Conservation (phyloP, 2,113 vertebrate genomes). For the Anarrhichthys ocellatus region DNA sequence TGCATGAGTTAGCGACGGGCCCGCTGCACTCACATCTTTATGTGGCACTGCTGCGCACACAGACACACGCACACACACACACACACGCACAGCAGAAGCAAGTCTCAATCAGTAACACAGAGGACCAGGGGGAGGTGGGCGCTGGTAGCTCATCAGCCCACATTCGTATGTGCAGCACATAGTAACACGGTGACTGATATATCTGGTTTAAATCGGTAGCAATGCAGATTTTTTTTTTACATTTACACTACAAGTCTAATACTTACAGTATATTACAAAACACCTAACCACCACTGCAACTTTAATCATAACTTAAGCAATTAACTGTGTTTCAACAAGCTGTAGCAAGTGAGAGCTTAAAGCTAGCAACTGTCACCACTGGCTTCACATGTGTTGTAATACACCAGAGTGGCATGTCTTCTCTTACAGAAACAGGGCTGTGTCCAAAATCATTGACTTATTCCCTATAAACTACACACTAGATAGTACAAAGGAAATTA, state of each 20-base stretch:
- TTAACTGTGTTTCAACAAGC: not conserved
- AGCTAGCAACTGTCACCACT: not conserved
- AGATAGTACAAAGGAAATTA: no score
- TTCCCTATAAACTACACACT: no score
- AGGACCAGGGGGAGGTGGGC: constrained; percentile 19
- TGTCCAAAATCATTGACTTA: no score
- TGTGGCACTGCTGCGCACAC: constrained; percentile 13
- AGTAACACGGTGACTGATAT: not conserved
- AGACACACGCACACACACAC: constrained; percentile 30
- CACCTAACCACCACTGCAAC: not conserved
- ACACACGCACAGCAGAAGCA: constrained; percentile 14
- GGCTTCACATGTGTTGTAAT: no score
- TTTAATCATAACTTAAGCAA: not conserved
- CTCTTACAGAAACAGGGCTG: no score
- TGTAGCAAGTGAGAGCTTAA: not conserved
- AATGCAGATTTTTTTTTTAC: no score
- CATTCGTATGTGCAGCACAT: not conserved
- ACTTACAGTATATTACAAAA: not conserved
- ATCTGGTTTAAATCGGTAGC: not conserved
- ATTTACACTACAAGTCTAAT: not conserved
- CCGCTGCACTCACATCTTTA: constrained; percentile 66
- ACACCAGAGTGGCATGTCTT: no score
- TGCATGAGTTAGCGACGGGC: constrained; percentile 21
- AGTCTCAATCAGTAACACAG: constrained; percentile 37
- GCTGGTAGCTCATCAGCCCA: constrained; percentile 16